These are phyloP conservation scores for Cardinalis cardinalis DNA, from an alignment of 2,113 vertebrate species.

Conservation along the genomic window DNA sequence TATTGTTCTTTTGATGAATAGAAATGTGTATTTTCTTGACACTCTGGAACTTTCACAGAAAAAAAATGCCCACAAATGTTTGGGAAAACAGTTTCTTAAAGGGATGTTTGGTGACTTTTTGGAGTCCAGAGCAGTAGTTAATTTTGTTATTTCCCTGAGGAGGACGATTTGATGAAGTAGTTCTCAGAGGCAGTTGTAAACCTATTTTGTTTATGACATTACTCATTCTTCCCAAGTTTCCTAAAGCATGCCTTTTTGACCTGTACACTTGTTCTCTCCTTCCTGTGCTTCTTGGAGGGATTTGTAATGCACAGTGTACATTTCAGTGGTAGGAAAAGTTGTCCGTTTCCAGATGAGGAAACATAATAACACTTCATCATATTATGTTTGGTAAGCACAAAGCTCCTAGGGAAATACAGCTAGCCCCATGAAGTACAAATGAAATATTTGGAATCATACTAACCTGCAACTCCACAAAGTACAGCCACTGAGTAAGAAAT, in stretches of 20 bases:
- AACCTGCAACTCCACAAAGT: neutral
- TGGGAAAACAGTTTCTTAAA: conserved; percentile 12
- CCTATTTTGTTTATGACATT: conserved; percentile 54
- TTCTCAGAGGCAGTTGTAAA: conserved; percentile 42
- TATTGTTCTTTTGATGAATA: conserved; percentile 23
- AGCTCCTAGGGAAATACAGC: neutral
- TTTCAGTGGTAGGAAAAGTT: neutral
- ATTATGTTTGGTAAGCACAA: neutral
- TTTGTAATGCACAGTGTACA: neutral
- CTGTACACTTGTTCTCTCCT: conserved; percentile 24
- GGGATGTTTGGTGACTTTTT: neutral
- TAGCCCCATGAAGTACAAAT: neutral
- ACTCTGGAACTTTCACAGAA: neutral
- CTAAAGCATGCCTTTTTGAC: conserved; percentile 37
- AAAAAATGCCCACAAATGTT: neutral
- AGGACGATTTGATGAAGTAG: conserved; percentile 32
- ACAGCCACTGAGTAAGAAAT: neutral
- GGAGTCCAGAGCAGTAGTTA: conserved; percentile 37
- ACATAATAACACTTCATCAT: conserved; percentile 7
- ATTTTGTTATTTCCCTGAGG: conserved; percentile 43
- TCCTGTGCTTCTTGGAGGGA: neutral
- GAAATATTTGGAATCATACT: neutral
- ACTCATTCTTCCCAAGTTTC: conserved; percentile 50
- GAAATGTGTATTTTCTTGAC: conserved; percentile 17
- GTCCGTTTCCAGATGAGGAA: conserved; percentile 30